A percentile compares a stretch with the other conserved stretches of the same genome.
Conservation (phyloP, 2,797 vertebrate species). For the Prionace glauca region DNA sequence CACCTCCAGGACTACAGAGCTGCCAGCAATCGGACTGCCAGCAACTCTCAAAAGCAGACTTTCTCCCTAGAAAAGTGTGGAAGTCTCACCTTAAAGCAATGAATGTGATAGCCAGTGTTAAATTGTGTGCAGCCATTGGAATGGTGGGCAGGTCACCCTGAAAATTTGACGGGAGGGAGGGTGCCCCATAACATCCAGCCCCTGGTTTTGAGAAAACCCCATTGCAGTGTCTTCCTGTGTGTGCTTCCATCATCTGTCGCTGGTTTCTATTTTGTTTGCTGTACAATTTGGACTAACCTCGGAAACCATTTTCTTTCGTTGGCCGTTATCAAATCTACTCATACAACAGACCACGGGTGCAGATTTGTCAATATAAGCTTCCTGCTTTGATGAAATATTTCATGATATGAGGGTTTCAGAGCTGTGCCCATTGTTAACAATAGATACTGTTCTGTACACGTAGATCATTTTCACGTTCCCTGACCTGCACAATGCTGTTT, state of each 20-base stretch:
- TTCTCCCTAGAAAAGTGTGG: too few relatives aligned
- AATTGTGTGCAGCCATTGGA: too few relatives aligned
- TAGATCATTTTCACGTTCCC: neutral
- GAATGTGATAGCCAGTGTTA: too few relatives aligned
- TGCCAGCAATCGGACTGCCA: too few relatives aligned
- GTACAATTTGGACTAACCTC: neutral
- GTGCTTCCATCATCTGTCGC: neutral
- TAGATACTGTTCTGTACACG: neutral
- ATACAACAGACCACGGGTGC: neutral
- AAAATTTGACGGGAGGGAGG: too few relatives aligned
- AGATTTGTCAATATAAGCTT: neutral
- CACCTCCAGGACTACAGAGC: too few relatives aligned
- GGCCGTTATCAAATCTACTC: neutral
- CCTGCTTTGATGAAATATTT: neutral
- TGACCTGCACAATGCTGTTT: neutral
- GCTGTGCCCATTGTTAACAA: neutral
- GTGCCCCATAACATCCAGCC: too few relatives aligned
- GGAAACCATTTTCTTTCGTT: neutral
- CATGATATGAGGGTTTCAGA: neutral
- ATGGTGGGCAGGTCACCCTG: too few relatives aligned
- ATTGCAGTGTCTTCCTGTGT: too few relatives aligned
- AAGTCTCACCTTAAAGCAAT: too few relatives aligned
- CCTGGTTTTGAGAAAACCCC: neutral
- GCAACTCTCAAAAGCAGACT: too few relatives aligned
- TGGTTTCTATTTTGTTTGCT: neutral